Evolutionary conservation across 2,113 vertebrate genomes (phyloP), one percentile per base, ranked within the genome.

Genomic region (Chunga burmeisteri): DNA sequence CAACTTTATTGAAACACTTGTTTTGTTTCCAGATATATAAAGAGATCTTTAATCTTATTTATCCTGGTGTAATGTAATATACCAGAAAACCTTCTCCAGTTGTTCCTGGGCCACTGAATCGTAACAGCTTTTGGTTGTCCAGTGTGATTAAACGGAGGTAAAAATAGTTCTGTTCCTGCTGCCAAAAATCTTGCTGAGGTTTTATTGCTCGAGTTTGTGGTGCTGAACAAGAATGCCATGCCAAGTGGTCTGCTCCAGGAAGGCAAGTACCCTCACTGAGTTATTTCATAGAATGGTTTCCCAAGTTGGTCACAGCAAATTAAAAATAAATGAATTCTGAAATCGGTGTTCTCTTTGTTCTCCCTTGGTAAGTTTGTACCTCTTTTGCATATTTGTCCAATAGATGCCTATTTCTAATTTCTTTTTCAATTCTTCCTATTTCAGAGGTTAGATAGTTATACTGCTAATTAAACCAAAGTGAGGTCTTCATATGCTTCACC

Each of bases 161-260:
- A 85, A 94, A 96, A 83, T 82, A 78, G 77, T 94, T 95, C 82
- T 77, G 36, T 83, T 95, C 73, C 59, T 87, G 34, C 79, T 95
- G 89, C 91, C 89, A 80, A 59, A 89, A 93, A 19, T 80, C 88
- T 70, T 71, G 53, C 86, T 92, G 82, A 94, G 53, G 86, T 88
- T 56, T 90, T 97, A 73, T 70, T 77, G 50, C 50, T 88, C 77
- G 90, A 86, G 58, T 66, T 90, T 83, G 25, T 81, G 62, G 25
- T 86, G 81, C 80, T 74, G 77, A 63, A 63, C 52, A 96, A 81
- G 85, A 78, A 65, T 50, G 59, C 32, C 50, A 47, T 70, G 79
- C 67, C 81, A 88, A 71, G 40, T 55, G 34, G 40, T 68, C 61
- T 81, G 40, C 50, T 79, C 61, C 73, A 86, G 52, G 18, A 86